A percentile compares a stretch with the other conserved stretches of the same genome.
Evolutionary conservation across 1,140 invertebrate genomes (phyloP).

Genomic region (Kradibia gibbosae): DNA sequence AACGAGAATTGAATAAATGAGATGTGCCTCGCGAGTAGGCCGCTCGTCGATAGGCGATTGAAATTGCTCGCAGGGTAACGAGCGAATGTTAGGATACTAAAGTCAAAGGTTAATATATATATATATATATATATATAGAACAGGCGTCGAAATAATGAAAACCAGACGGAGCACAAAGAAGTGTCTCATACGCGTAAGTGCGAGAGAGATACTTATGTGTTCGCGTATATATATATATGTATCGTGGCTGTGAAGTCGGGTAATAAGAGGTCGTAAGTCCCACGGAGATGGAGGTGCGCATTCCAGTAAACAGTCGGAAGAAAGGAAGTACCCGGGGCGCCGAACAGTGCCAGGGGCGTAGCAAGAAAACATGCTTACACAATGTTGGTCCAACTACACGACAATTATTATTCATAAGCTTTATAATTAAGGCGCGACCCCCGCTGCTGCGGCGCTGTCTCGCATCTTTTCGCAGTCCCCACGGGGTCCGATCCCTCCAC

Average conservation of each 20-base stretch:
- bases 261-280: slow-evolving; percentile 27
- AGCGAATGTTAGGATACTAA: slow-evolving; percentile 20
- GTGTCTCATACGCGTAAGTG: neutral
- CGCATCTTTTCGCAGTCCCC: slow-evolving; percentile 41
- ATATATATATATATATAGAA: too few species aligned
- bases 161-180: slow-evolving; percentile 24
- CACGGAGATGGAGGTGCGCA: slow-evolving; percentile 6
- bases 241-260: neutral
- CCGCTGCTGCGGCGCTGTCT: slow-evolving; percentile 58
- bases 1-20: slow-evolving; percentile 13
- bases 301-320: neutral
- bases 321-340: slow-evolving; percentile 57
- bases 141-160: slow-evolving; percentile 12
- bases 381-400: slow-evolving; percentile 70
- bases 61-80: neutral
- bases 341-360: slow-evolving; percentile 64
- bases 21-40: neutral
- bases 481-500: slow-evolving; percentile 21
- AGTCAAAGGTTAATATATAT: too few species aligned
- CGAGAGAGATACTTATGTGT: too few species aligned
- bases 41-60: slow-evolving; percentile 7
- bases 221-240: too few species aligned
- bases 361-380: slow-evolving; percentile 66
- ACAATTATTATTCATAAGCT: slow-evolving; percentile 71
- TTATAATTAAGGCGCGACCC: slow-evolving; percentile 64